phyloP scores from a whole-genome alignment of 2,888 invertebrate species.

The Enoplolaimus lenunculus region DNA sequence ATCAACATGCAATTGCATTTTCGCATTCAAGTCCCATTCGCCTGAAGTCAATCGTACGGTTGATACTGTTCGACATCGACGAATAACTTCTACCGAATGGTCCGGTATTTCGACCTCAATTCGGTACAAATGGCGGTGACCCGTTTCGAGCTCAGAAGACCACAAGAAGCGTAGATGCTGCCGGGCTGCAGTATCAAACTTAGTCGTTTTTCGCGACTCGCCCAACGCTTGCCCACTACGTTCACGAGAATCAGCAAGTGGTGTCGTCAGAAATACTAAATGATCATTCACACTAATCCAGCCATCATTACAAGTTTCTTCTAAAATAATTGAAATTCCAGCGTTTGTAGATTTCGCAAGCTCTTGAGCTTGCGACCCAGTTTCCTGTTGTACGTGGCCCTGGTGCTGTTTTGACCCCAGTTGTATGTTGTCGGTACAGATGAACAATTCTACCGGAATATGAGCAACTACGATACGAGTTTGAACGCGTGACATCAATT shows the following conservation, averaged over 20 bases:
- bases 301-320: background rate
- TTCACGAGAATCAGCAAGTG: no score
- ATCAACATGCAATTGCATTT: conserved; percentile 67
- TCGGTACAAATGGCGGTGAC: background rate
- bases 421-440: background rate
- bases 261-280: background rate
- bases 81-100: background rate
- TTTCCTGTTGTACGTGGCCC: background rate
- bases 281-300: background rate
- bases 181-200: background rate
- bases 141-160: background rate
- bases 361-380: background rate
- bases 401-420: background rate
- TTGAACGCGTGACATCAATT: conserved; percentile 73
- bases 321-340: background rate
- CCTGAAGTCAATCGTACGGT: conserved; percentile 56
- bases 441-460: conserved; percentile 63
- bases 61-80: background rate
- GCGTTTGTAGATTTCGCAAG: background rate
- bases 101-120: no score
- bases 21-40: conserved; percentile 74
- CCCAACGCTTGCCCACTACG: background rate
- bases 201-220: background rate
- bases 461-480: conserved; percentile 67
- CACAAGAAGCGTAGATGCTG: background rate